Base-by-base conservation (phyloP, 2,888 invertebrate genomes). In the Elgonia sp. region DNA sequence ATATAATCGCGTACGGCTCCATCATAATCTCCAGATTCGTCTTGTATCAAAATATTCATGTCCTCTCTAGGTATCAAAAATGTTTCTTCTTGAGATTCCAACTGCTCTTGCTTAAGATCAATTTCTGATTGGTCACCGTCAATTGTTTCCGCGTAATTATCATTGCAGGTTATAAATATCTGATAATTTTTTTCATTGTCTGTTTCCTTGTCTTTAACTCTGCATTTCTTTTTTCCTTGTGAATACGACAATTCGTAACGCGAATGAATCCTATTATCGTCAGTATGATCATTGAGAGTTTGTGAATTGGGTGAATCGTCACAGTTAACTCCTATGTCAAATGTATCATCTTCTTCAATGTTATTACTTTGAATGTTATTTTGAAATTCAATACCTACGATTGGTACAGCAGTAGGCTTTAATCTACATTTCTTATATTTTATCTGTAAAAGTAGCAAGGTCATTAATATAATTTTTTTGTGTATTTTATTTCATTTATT, bases 361-460 rank as follows among this genome's bases (percentile, higher is more conserved):
- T 63, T 62, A 4, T 21, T 20, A 67, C 82, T 82, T 69, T 83
- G 72, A 37, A 87, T 84, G 9, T 81, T 86, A 29, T 89, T 84
- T 75, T 82, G 73, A 62, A 79, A 89, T 60, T 85, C 84, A 18
- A 85, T 42, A 0, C 87, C 87, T 16, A 85, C 53, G 0, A 89
- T 83, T n/a, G 94, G 93, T 5, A 93, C 91, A 37, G 94, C 94
- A 14, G 92, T 93, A 20, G 92, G 93, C 70, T 92, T 89, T 69
- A 94, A 88, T 77, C 94, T 91, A 77, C 93, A 93, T 89, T 94
- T 94, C 87, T 94, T 94, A 73, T 93, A 94, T 79, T 94, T 93
- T 79, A 94, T 89, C 89, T 89, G 62, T 18, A 70, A 73, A 70
- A 82, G 18, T n/a, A n/a, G n/a, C n/a, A n/a, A n/a, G n/a, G n/a